Percentiles rank a stretch among this genome's conserved stretches.
phyloP scores from a whole-genome alignment of 1,140 invertebrate genomes.

The Rhopalosiphum padi region DNA sequence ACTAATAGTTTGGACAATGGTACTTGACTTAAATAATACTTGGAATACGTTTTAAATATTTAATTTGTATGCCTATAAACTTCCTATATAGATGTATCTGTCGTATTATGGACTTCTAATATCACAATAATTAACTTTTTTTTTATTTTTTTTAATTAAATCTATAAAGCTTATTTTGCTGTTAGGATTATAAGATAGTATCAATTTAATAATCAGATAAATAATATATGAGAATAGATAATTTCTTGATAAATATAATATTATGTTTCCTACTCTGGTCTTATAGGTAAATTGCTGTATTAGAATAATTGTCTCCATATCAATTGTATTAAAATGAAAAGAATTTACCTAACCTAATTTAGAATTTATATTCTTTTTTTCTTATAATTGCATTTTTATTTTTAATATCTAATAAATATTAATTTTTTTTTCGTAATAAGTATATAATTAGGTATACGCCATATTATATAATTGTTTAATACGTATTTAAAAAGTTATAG shows the following conservation, averaged over 20 bases:
- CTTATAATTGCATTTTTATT: too few relatives aligned
- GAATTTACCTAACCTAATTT: too few relatives aligned
- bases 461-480: too few relatives aligned
- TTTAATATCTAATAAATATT: too few relatives aligned
- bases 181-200: not conserved
- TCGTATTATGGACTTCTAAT: not conserved
- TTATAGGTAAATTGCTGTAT: not conserved
- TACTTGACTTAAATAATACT: not conserved
- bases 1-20: not conserved
- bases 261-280: not conserved
- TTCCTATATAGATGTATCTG: not conserved
- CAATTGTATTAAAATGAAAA: too few relatives aligned
- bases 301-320: not conserved
- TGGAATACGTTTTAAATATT: not conserved
- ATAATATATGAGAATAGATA: not conserved
- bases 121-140: not conserved
- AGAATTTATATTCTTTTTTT: too few relatives aligned
- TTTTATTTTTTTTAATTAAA: not conserved
- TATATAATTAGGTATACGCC: too few relatives aligned
- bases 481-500: not conserved
- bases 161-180: not conserved
- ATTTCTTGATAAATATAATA: not conserved
- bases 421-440: too few relatives aligned
- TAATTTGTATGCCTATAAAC: not conserved
- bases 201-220: not conserved